Percentiles rank a stretch among this genome's conserved stretches.
These are phyloP conservation scores for Heliothis virescens DNA, from an alignment of 1,140 invertebrate species.

Conservation along the genomic window DNA sequence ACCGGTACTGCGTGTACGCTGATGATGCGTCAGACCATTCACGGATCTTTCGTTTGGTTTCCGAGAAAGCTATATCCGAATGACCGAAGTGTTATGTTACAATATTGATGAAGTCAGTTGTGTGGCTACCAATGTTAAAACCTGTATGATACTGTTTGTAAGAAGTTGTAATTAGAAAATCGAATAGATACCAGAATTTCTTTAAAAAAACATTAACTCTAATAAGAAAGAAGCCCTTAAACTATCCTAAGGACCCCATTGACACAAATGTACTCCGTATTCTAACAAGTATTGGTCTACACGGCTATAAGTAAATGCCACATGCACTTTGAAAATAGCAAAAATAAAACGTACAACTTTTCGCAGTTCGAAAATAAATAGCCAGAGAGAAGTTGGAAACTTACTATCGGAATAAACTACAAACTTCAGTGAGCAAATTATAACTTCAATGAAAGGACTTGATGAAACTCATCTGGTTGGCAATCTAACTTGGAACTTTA, in stretches of 20 bases:
- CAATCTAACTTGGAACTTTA: neutral
- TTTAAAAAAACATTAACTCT: too few relatives aligned
- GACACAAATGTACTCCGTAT: too few relatives aligned
- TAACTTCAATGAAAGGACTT: constrained; percentile 24
- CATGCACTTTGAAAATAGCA: neutral
- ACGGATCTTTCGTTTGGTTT: constrained; percentile 42
- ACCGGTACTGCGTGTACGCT: constrained; percentile 42
- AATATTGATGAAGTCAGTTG: neutral
- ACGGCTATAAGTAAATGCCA: neutral
- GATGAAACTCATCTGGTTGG: constrained; percentile 11
- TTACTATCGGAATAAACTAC: constrained; percentile 2
- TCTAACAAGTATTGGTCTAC: too few relatives aligned
- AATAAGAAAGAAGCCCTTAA: too few relatives aligned
- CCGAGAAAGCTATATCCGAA: constrained; percentile 34
- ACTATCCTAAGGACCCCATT: too few relatives aligned
- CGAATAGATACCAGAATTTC: too few relatives aligned
- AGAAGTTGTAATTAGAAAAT: too few relatives aligned
- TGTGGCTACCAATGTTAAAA: neutral
- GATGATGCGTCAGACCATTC: constrained; percentile 42
- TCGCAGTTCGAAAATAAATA: constrained; percentile 15
- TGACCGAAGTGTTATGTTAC: constrained; percentile 17
- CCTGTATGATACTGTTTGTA: neutral
- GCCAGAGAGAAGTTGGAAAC: neutral
- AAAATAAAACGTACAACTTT: neutral
- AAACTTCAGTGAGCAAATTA: constrained; percentile 26